Percentiles rank a stretch among this genome's conserved stretches.
Evolutionary conservation across 1,140 invertebrate species (phyloP).

Genomic region (Coelopa frigida): DNA sequence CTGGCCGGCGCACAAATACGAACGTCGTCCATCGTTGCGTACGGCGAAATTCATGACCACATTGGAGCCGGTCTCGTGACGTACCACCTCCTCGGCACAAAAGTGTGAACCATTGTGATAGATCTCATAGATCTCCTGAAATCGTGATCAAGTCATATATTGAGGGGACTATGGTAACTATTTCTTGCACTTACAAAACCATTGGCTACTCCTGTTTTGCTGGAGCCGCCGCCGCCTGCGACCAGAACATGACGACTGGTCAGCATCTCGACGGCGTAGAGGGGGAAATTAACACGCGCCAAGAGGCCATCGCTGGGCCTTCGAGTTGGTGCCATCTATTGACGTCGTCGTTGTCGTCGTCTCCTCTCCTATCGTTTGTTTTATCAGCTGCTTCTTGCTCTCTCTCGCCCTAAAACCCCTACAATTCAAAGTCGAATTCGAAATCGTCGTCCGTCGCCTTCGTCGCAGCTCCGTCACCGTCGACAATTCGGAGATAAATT

Average conservation of each 20-base stretch:
- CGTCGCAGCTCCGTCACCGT: too few species aligned
- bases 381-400: constrained; percentile 4
- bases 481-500: too few species aligned
- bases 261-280: constrained; percentile 83
- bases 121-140: constrained; percentile 85
- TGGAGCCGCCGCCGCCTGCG: constrained; percentile 88
- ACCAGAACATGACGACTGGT: constrained; percentile 89
- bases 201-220: constrained; percentile 93
- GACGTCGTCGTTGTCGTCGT: background rate
- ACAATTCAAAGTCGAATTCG: too few species aligned
- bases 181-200: constrained; percentile 69
- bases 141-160: too few species aligned
- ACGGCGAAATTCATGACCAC: constrained; percentile 87
- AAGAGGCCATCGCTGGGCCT: constrained; percentile 58
- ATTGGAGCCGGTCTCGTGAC: constrained; percentile 79
- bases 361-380: constrained; percentile 2
- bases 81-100: constrained; percentile 74
- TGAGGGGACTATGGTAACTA: background rate
- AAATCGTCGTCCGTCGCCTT: too few species aligned
- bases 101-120: constrained; percentile 73
- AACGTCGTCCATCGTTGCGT: constrained; percentile 58
- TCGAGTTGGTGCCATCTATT: constrained; percentile 33
- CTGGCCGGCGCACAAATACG: constrained; percentile 80
- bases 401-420: constrained; percentile 1
- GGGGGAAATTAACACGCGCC: constrained; percentile 83